Base-by-base conservation (phyloP, 2,113 vertebrate genomes). In the Labeo rohita region DNA sequence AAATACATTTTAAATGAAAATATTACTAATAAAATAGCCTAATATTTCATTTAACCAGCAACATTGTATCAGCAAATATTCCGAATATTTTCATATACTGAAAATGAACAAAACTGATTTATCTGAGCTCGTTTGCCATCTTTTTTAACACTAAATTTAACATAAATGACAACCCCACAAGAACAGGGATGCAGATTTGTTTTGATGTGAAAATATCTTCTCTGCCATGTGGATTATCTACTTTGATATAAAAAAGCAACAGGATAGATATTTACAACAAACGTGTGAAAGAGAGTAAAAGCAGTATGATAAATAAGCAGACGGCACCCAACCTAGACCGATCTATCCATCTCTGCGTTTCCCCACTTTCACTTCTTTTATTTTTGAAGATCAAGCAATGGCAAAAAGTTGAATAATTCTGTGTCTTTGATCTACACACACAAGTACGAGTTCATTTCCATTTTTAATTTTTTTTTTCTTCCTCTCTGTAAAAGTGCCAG, bases 401-500 rank as follows among this genome's bases (percentile, higher is more conserved):
- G 93, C 90, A 95, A 94, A 95, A 95, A 95, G 92, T 95, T 94
- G 93, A 96, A 95, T 95, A 95, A 95, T 94, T 95, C 93, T 86
- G 65, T 85, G 89, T 93, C 95, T 96, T 96, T 96, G 95, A 96
- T 96, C 94, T 95, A 89, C 82, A 87, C 88, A 89, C 93, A 93
- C 93, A 94, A 95, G 93, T 94, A 94, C 90, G 93, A 92, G 93
- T 95, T 96, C 93, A 95, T 95, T 96, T 95, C 93, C 94, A 96
- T 96, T 95, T 96, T 95, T 94, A 94, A 95, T 95, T 95, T 94
- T 94, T 94, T 94, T 90, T 88, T 82, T 74, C 63, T 93, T 94
- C 92, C 92, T 94, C 94, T 95, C 94, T 95, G 95, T 95, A 93
- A 94, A 94, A 94, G 93, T 95, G 95, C 94, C 95, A 95, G 93